Evolutionary conservation across 2,113 vertebrate species (phyloP).

Genomic region (Romanogobio albipinnatus): DNA sequence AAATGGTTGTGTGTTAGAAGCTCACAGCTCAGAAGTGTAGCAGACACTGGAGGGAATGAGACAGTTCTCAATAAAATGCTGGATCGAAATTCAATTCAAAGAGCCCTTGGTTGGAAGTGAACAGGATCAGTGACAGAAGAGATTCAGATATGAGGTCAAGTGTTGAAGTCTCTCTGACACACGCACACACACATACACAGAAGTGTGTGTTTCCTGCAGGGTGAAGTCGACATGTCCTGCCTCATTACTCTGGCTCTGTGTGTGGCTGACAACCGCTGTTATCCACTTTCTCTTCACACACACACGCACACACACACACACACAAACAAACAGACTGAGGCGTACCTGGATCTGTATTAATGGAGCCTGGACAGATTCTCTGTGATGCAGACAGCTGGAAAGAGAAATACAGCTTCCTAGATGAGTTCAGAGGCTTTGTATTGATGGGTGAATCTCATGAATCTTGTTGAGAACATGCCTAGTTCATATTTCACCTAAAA

Average conservation of each 20-base stretch:
- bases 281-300: neutral
- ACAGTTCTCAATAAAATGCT: neutral
- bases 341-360: conserved; percentile 3
- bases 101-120: neutral
- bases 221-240: conserved; percentile 10
- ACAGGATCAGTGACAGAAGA: neutral
- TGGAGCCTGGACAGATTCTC: neutral
- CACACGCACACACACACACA: neutral
- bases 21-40: neutral
- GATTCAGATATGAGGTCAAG: conserved; percentile 25
- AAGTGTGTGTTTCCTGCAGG: neutral
- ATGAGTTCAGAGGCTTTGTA: neutral
- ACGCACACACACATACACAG: neutral
- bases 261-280: conserved; percentile 33
- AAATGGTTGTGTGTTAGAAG: neutral
- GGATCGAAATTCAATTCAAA: neutral
- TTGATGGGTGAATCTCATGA: neutral
- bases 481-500: neutral
- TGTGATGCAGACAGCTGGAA: neutral
- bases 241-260: conserved; percentile 35
- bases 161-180: conserved; percentile 3
- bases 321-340: neutral
- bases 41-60: neutral
- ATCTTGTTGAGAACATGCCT: neutral
- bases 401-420: conserved; percentile 1